Conservation (phyloP, 1,140 invertebrate genomes). For the Euwallacea similis region DNA sequence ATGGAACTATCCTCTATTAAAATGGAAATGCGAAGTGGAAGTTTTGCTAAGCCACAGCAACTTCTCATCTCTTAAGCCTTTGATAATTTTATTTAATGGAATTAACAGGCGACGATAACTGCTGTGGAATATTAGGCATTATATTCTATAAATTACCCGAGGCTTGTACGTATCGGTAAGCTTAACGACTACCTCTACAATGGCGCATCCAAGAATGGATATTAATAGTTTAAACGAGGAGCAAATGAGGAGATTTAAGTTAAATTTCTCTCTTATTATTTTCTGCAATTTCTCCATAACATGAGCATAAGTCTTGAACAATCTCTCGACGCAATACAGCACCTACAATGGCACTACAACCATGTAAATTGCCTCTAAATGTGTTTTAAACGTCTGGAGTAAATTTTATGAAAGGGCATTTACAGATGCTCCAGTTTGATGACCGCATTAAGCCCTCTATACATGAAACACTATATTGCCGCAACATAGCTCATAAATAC, state of each 20-base stretch:
- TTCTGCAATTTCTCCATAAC: not conserved
- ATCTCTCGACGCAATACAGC: not conserved
- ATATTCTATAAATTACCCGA: slow-evolving; percentile 1
- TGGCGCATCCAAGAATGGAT: not conserved
- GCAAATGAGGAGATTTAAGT: not conserved
- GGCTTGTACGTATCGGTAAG: not conserved
- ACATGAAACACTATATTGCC: slow-evolving; percentile 5
- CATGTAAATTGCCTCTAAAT: slow-evolving; percentile 12
- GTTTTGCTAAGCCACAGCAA: not conserved
- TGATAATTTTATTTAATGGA: slow-evolving; percentile 6
- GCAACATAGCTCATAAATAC: slow-evolving; percentile 7
- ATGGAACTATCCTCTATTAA: not conserved
- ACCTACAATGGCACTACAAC: not conserved
- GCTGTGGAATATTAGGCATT: slow-evolving; percentile 5
- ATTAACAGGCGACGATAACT: not conserved
- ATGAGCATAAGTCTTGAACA: not conserved
- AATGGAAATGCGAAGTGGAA: not conserved
- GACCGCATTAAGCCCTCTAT: not conserved
- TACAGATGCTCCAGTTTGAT: slow-evolving; percentile 13
- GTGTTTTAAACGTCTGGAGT: slow-evolving; percentile 12
- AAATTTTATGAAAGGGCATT: slow-evolving; percentile 8
- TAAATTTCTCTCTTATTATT: not conserved
- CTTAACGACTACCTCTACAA: not conserved
- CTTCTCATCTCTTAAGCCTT: slow-evolving; percentile 4
- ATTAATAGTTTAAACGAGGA: not conserved